phyloP scores from a whole-genome alignment of 2,797 vertebrate species.

The Gobionotothen gibberifrons region DNA sequence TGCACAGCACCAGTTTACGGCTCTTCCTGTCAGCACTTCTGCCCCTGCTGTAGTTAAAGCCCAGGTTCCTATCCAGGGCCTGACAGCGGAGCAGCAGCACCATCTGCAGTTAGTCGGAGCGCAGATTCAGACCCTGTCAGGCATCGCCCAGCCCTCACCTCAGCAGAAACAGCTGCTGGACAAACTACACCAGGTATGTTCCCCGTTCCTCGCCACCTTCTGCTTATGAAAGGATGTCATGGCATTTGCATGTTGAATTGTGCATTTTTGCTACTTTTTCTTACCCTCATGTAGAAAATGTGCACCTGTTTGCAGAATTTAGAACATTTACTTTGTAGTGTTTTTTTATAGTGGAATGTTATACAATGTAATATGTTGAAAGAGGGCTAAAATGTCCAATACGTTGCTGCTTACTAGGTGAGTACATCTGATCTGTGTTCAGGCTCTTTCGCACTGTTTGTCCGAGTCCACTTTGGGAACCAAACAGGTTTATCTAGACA shows the following conservation, averaged over 20 bases:
- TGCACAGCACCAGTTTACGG: slow-evolving; percentile 78
- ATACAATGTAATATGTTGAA: not conserved
- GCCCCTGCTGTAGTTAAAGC: slow-evolving; percentile 69
- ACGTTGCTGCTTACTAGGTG: not conserved
- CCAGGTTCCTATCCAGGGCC: slow-evolving; percentile 72
- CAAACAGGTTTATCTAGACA: not conserved
- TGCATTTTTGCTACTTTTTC: not conserved
- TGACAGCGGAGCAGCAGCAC: slow-evolving; percentile 87
- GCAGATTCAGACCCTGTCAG: slow-evolving; percentile 87
- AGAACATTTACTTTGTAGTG: not conserved
- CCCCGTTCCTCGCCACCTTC: not conserved
- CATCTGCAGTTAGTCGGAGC: slow-evolving; percentile 88
- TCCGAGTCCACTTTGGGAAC: not conserved
- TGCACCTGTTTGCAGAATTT: not conserved
- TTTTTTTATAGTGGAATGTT: not conserved
- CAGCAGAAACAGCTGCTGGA: slow-evolving; percentile 92
- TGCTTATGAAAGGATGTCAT: not conserved
- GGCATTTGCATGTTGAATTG: not conserved
- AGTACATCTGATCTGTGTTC: not conserved
- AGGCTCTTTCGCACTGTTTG: not conserved
- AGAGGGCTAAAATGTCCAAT: not conserved
- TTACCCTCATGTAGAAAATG: not conserved
- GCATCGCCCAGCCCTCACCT: slow-evolving; percentile 82
- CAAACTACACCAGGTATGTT: slow-evolving; percentile 91
- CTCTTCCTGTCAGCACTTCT: slow-evolving; percentile 60